A percentile compares a stretch with the other conserved stretches of the same genome.
These are phyloP conservation scores for Dromaius novaehollandiae DNA, from an alignment of 2,113 vertebrate genomes.

Conservation along the genomic window DNA sequence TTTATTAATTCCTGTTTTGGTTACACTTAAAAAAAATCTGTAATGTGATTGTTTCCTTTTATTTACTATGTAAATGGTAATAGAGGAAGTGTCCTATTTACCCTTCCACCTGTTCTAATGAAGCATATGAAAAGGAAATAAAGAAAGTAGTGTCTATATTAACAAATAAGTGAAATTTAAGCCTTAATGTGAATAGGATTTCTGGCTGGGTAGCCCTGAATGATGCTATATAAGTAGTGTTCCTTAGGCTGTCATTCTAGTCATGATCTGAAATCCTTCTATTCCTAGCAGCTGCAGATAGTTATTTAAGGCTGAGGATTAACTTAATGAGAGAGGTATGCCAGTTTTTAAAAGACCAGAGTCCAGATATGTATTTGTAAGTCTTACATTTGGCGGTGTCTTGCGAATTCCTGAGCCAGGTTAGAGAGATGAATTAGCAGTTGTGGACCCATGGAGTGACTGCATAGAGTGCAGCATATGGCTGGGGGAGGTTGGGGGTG, in stretches of 20 bases:
- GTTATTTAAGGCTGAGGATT: not conserved
- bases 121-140: not conserved
- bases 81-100: not conserved
- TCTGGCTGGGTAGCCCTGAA: not conserved
- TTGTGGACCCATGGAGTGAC: not conserved
- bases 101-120: not conserved
- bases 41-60: not conserved
- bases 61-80: not conserved
- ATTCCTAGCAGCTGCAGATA: not conserved
- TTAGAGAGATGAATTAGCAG: not conserved
- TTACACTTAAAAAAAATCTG: not conserved
- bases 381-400: not conserved
- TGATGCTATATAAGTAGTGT: not conserved
- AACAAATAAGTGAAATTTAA: not conserved
- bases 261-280: not conserved
- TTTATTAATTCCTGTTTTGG: not conserved
- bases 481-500: not conserved
- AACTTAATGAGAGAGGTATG: not conserved
- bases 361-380: not conserved
- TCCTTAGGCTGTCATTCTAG: not conserved
- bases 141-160: not conserved
- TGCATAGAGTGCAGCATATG: too few species aligned
- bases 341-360: not conserved
- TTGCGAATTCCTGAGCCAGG: not conserved
- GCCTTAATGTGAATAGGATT: not conserved